These are phyloP conservation scores for Chondrilla cf. caribensis DNA, from an alignment of 37 sponge, comb jelly and placozoan species.

Conservation along the genomic window DNA sequence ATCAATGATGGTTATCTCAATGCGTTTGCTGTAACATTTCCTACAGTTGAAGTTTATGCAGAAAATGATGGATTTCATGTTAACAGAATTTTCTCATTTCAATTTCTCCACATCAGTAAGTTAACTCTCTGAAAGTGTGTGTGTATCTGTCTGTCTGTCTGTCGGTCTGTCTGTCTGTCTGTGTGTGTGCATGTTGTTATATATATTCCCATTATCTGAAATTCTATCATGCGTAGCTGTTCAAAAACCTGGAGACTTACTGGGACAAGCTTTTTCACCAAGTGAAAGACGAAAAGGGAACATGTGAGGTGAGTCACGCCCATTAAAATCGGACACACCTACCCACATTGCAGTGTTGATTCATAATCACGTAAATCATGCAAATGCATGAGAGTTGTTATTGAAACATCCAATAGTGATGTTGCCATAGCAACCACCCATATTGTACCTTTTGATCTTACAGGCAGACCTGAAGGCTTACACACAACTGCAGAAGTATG, in stretches of 20 bases:
- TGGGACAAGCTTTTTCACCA: slow-evolving; percentile 21
- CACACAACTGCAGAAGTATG: slow-evolving; percentile 15
- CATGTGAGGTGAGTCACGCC: slow-evolving; percentile 18
- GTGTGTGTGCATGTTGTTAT: background rate
- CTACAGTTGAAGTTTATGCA: slow-evolving; percentile 29
- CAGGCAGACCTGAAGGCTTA: slow-evolving; percentile 22
- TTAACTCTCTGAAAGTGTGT: background rate
- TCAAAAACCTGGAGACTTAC: slow-evolving; percentile 12
- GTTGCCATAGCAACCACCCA: too few relatives aligned
- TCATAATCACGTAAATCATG: too few relatives aligned
- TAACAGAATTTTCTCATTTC: slow-evolving; percentile 61
- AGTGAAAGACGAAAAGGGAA: slow-evolving; percentile 21
- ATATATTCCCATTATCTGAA: too few relatives aligned
- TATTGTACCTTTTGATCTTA: too few relatives aligned
- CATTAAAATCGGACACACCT: too few relatives aligned
- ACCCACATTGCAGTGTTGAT: too few relatives aligned
- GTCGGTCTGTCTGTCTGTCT: background rate
- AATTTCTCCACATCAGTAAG: slow-evolving; percentile 46
- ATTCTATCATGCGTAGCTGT: background rate
- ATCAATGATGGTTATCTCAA: too few relatives aligned
- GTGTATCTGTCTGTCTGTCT: too few relatives aligned
- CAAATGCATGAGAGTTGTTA: too few relatives aligned
- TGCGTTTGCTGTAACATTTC: too few relatives aligned
- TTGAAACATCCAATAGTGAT: too few relatives aligned
- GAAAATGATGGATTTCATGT: slow-evolving; percentile 55